A percentile compares a stretch with the other conserved stretches of the same genome.
Conservation (phyloP, 2,888 invertebrate genomes). For the Stenodema calcarata region DNA sequence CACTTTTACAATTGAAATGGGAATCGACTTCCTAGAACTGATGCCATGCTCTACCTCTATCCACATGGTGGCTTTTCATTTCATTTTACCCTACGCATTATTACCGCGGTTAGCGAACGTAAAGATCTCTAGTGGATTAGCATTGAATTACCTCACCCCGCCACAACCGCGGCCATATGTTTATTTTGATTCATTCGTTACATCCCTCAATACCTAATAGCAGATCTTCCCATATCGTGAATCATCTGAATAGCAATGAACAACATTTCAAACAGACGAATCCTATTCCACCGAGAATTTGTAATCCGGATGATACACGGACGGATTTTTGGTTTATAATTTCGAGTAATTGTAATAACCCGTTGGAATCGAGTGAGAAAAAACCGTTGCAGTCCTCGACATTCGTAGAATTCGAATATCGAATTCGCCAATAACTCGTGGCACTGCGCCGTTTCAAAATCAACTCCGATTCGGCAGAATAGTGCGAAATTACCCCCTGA, state of each 20-base stretch:
- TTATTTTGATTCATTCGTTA: background rate
- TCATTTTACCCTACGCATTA: background rate
- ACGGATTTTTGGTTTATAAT: too few relatives aligned
- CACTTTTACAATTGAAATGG: conserved; percentile 32
- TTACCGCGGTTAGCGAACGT: background rate
- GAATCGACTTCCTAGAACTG: conserved; percentile 27
- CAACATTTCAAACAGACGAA: background rate
- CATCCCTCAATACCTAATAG: background rate
- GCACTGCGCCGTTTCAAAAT: too few relatives aligned
- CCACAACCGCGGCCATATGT: background rate
- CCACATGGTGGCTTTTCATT: background rate
- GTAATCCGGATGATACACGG: too few relatives aligned
- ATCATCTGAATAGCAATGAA: background rate
- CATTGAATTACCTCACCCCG: background rate
- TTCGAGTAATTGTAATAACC: too few relatives aligned
- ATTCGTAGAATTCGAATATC: too few relatives aligned
- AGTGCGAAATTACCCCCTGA: too few relatives aligned
- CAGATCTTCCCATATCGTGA: background rate
- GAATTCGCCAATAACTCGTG: too few relatives aligned
- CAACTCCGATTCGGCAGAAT: too few relatives aligned
- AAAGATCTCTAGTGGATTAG: background rate
- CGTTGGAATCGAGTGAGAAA: too few relatives aligned
- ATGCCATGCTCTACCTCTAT: background rate
- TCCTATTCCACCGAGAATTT: background rate
- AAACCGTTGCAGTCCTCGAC: too few relatives aligned